A percentile compares a stretch with the other conserved stretches of the same genome.
Conservation (phyloP, 2,888 invertebrate genomes). For the Pheosia tremula region DNA sequence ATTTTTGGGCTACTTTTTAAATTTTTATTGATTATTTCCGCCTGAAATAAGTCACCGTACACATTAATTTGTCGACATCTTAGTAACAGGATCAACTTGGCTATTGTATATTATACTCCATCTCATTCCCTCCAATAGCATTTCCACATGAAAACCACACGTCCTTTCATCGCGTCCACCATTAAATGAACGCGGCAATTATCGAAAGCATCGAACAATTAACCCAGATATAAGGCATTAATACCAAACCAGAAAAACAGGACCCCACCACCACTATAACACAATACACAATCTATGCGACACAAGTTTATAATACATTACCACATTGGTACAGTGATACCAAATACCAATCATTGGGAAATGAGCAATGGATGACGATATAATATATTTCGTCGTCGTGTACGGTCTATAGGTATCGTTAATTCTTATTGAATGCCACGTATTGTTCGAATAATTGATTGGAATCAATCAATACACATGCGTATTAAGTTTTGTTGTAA, state of each 20-base stretch:
- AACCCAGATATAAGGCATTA: constrained; percentile 58
- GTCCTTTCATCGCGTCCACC: constrained; percentile 23
- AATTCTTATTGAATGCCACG: constrained; percentile 57
- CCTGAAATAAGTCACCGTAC: too few relatives aligned
- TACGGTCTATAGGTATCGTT: constrained; percentile 36
- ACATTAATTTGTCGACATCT: too few relatives aligned
- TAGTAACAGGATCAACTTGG: background rate
- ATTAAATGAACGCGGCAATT: constrained; percentile 55
- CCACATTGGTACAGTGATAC: constrained; percentile 8
- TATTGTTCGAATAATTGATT: constrained; percentile 57
- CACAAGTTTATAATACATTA: constrained; percentile 18
- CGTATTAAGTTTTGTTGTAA: constrained; percentile 21
- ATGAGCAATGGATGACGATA: constrained; percentile 18
- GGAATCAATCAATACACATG: constrained; percentile 44
- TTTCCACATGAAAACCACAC: background rate
- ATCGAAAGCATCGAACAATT: constrained; percentile 60
- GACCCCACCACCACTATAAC: constrained; percentile 20
- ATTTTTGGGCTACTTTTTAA: too few relatives aligned
- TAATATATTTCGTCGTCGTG: constrained; percentile 8
- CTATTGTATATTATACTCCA: background rate
- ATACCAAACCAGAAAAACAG: constrained; percentile 52
- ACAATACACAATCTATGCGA: constrained; percentile 17
- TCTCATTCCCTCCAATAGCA: constrained; percentile 14
- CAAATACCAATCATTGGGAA: background rate
- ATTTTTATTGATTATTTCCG: too few relatives aligned